Conservation (phyloP, 2,113 vertebrate genomes). For the Spermophilus dauricus region DNA sequence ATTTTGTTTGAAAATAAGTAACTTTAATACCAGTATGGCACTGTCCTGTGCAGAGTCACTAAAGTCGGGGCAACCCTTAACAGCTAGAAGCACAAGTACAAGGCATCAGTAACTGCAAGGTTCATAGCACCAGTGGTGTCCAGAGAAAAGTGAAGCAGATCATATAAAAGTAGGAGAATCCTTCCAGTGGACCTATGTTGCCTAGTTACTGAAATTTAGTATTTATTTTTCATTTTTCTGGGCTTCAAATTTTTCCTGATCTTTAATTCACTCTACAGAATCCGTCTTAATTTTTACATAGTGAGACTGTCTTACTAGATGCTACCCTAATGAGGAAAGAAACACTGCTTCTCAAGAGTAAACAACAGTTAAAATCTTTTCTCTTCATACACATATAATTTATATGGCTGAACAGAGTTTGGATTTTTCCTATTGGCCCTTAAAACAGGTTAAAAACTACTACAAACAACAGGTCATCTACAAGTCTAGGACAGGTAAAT, state of each 20-base stretch:
- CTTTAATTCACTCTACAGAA: not conserved
- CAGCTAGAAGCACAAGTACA: not conserved
- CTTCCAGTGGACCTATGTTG: not conserved
- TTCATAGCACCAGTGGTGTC: not conserved
- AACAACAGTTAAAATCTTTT: slow-evolving; percentile 17
- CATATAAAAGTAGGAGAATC: not conserved
- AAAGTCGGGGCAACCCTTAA: not conserved
- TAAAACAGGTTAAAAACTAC: not conserved
- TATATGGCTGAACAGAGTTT: not conserved
- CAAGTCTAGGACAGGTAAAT: not conserved
- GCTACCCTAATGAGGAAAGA: not conserved
- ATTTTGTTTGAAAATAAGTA: slow-evolving; percentile 49
- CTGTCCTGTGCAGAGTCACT: not conserved
- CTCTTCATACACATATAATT: slow-evolving; percentile 18
- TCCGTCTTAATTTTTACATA: not conserved
- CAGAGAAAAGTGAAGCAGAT: not conserved
- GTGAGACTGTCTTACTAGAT: not conserved
- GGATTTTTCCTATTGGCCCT: not conserved
- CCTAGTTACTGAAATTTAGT: not conserved
- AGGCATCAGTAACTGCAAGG: not conserved
- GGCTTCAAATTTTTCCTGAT: too few relatives aligned
- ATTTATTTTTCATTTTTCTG: not conserved
- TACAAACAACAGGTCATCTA: slow-evolving; percentile 23
- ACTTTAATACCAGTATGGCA: not conserved
- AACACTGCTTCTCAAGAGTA: not conserved